Percentiles rank a stretch among this genome's conserved stretches.
These are phyloP conservation scores for Philonicus albiceps DNA, from an alignment of 2,888 invertebrate genomes.

Conservation along the genomic window DNA sequence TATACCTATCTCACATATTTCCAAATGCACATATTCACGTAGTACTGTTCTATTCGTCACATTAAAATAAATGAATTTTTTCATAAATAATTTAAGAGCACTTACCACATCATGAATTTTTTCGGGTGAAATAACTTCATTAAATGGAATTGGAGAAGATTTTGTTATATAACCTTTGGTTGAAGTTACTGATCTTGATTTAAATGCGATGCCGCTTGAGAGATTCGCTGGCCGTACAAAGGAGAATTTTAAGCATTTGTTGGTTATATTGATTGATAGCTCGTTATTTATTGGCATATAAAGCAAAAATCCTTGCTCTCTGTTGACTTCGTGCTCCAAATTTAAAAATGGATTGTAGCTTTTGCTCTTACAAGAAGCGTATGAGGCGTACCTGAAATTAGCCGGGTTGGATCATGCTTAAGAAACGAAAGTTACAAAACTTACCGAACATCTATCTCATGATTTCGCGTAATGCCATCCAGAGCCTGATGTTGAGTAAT, in stretches of 20 bases:
- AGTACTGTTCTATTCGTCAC: no score
- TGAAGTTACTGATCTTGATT: conserved; percentile 61
- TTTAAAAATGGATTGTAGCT: conserved; percentile 72
- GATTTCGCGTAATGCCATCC: conserved; percentile 68
- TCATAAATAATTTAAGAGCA: not conserved
- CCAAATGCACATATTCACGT: no score
- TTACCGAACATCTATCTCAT: conserved; percentile 70
- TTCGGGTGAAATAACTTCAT: conserved; percentile 60
- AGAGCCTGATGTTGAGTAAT: conserved; percentile 69
- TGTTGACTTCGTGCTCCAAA: conserved; percentile 71
- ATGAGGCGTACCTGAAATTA: conserved; percentile 65
- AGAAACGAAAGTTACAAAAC: not conserved
- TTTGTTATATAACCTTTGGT: conserved; percentile 60
- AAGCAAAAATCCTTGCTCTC: conserved; percentile 74
- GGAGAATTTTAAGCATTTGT: conserved; percentile 57
- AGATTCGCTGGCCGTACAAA: conserved; percentile 60
- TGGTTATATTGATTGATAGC: conserved; percentile 57
- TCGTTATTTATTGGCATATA: conserved; percentile 70
- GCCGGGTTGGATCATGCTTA: not conserved
- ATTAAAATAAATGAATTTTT: no score
- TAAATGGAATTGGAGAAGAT: conserved; percentile 56
- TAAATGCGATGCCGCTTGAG: conserved; percentile 61
- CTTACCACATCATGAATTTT: conserved; percentile 57
- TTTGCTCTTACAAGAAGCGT: conserved; percentile 64
- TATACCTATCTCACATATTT: no score